Percentiles rank a stretch among this genome's conserved stretches.
Evolutionary conservation across 2,888 invertebrate species (phyloP).

Genomic region (Dastarcus helophoroides): DNA sequence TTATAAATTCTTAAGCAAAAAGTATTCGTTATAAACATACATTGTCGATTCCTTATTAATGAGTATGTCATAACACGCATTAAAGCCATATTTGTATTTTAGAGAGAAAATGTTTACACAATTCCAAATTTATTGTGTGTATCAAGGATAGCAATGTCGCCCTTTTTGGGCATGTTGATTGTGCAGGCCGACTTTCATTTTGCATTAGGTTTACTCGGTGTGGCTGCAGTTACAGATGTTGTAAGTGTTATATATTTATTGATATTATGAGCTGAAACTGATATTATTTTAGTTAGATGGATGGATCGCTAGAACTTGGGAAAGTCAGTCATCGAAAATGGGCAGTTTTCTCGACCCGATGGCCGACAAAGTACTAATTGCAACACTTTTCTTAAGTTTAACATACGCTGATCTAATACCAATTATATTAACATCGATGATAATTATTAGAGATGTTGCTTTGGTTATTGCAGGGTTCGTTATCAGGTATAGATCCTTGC

Average conservation of each 20-base stretch:
- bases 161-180: constrained; percentile 82
- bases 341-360: constrained; percentile 94
- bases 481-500: constrained; percentile 80
- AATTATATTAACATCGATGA: constrained; percentile 63
- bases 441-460: constrained; percentile 71
- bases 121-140: constrained; percentile 87
- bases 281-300: constrained; percentile 74
- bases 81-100: constrained; percentile 22
- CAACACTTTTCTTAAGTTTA: constrained; percentile 75
- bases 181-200: constrained; percentile 66
- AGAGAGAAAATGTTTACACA: constrained; percentile 83
- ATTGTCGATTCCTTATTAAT: too few species aligned
- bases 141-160: constrained; percentile 73
- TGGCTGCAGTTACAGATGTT: constrained; percentile 87
- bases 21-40: too few species aligned
- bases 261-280: too few species aligned
- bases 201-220: constrained; percentile 69
- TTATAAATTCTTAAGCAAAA: too few species aligned
- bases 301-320: constrained; percentile 88
- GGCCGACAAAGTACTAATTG: constrained; percentile 91
- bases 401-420: constrained; percentile 82
- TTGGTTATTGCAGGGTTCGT: constrained; percentile 78
- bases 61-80: too few species aligned
- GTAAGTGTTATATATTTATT: constrained; percentile 38
- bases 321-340: constrained; percentile 81